Evolutionary conservation across 1,140 invertebrate genomes (phyloP).

Genomic region (Drosophila nikananu): DNA sequence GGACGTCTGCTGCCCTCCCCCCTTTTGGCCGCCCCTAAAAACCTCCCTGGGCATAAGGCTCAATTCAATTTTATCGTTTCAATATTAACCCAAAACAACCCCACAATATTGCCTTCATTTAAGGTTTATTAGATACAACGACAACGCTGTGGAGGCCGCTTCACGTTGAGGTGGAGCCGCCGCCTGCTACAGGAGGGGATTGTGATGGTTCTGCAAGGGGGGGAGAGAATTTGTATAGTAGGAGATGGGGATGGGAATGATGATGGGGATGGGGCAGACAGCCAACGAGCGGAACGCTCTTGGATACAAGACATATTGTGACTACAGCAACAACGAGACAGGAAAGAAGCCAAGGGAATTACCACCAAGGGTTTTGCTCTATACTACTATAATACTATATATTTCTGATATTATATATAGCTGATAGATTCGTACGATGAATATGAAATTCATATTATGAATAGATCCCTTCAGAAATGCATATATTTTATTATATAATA

Average conservation of each 20-base stretch:
- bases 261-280: slow-evolving; percentile 1
- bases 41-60: slow-evolving; percentile 65
- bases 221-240: too few relatives aligned
- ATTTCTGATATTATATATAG: neutral
- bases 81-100: slow-evolving; percentile 85
- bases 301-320: slow-evolving; percentile 78
- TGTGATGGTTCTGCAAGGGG: slow-evolving; percentile 5
- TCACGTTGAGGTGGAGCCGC: slow-evolving; percentile 21
- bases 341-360: too few relatives aligned
- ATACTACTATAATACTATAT: too few relatives aligned
- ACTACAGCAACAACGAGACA: slow-evolving; percentile 30
- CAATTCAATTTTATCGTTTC: slow-evolving; percentile 85
- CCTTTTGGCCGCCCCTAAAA: neutral
- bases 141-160: slow-evolving; percentile 40
- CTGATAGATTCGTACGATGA: too few relatives aligned
- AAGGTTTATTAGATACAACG: slow-evolving; percentile 85
- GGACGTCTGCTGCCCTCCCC: slow-evolving; percentile 55
- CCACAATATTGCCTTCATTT: slow-evolving; percentile 85
- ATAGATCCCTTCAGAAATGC: too few relatives aligned
- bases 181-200: neutral
- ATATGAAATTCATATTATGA: too few relatives aligned
- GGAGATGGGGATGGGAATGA: neutral
- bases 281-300: slow-evolving; percentile 71
- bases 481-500: neutral
- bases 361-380: neutral